These are phyloP conservation scores for Periplaneta americana DNA, from an alignment of 1,140 invertebrate genomes.

Conservation along the genomic window DNA sequence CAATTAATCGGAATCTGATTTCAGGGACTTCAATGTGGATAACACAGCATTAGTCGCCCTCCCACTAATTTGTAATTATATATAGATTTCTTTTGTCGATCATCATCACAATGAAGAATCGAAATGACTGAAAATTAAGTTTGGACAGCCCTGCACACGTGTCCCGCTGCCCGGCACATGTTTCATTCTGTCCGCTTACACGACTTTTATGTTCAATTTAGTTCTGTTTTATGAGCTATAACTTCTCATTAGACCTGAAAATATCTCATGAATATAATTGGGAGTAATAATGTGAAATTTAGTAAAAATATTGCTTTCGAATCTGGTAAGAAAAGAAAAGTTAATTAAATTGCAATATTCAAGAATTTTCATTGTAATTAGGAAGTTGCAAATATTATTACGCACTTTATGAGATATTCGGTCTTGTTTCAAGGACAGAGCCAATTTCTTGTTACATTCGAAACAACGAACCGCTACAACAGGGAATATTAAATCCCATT, in stretches of 20 bases:
- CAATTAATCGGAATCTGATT: too few relatives aligned
- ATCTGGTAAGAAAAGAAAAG: not conserved
- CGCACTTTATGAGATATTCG: too few relatives aligned
- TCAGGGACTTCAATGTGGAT: too few relatives aligned
- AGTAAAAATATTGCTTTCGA: not conserved
- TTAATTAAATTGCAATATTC: not conserved
- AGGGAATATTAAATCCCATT: too few relatives aligned
- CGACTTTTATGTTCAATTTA: not conserved
- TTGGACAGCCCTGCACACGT: not conserved
- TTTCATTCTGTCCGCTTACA: not conserved
- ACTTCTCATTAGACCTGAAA: not conserved
- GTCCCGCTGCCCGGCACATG: not conserved
- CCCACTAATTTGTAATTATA: too few relatives aligned
- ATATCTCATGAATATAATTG: not conserved
- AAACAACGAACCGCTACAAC: too few relatives aligned
- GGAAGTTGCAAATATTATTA: too few relatives aligned
- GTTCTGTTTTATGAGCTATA: not conserved
- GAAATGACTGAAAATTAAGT: not conserved
- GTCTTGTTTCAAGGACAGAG: too few relatives aligned
- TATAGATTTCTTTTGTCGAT: too few relatives aligned
- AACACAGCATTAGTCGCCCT: too few relatives aligned
- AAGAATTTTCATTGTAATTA: not conserved
- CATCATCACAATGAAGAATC: too few relatives aligned
- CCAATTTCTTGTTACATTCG: too few relatives aligned
- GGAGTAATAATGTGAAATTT: not conserved